Evolutionary conservation across 2,888 invertebrate genomes (phyloP), one percentile per base, ranked within the genome.

Genomic region (Cancer borealis): DNA sequence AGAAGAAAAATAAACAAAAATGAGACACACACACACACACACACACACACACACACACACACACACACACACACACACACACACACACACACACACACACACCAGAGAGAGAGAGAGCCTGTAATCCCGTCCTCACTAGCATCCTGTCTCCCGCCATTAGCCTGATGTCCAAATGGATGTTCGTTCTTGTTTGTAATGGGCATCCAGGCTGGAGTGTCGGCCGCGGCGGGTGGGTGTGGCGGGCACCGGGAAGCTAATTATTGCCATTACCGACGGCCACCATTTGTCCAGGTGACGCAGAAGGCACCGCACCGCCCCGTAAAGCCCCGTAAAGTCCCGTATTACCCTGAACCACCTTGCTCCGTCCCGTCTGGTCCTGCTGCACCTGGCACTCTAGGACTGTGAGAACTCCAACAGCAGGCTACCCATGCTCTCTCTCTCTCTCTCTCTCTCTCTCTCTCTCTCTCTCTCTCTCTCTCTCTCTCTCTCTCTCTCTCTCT

Each of bases 401-500:
- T 54, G 54, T 54, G 17, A 54, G 17, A n/a, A 66, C 66, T n/a
- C n/a, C 66, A 66, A 21, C 21, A 66, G n/a, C n/a, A 14, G 12
- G 14, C 60, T 17, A 4, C 60, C 12, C n/a, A n/a, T n/a, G n/a
- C 49, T 49, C 49, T 12, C 12, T 49, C 49, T 12, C 49, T 49
- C 49, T 12, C 49, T 49, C 12, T 12, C 49, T 49, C 49, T 49
- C 12, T 49, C 49, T 49, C 49, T 12, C 49, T 49, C 49, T 6
- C 12, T 49, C 49, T 10, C 12, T 49, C 49, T 49, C 54, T 54
- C 54, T 54, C 54, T 54, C 54, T 54, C 54, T n/a, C 66, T 66
- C 66, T 66, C 66, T 66, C 66, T 66, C 66, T 66, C 66, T 66
- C 66, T 66, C 66, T 66, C 66, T 66, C 66, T 66, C 66, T 66